Evolutionary conservation across 2,113 vertebrate genomes (phyloP).

Genomic region (Gymnocephalus cernua): DNA sequence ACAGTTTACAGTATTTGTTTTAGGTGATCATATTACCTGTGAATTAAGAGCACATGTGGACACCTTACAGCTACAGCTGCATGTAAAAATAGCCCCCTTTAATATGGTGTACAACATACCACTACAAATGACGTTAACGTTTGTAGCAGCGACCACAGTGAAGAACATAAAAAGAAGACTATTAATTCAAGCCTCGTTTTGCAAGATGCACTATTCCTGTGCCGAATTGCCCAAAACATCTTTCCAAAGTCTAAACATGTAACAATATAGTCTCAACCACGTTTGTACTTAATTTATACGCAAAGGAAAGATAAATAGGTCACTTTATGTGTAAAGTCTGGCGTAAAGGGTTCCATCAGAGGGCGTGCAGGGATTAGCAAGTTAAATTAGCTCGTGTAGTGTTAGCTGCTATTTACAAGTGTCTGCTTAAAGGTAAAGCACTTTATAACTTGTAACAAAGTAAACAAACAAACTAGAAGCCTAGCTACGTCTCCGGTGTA

Average conservation of each 20-base stretch:
- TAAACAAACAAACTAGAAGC: neutral
- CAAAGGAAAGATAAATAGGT: fast-evolving
- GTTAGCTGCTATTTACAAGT: neutral
- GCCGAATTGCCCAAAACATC: neutral
- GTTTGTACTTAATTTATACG: fast-evolving
- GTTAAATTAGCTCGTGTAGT: slow-evolving; percentile 16
- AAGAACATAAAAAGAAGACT: neutral
- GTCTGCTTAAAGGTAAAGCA: neutral
- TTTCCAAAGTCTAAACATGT: fast-evolving
- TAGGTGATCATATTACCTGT: neutral
- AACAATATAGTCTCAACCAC: fast-evolving
- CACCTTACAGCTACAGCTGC: neutral
- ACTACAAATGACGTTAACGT: too few relatives aligned
- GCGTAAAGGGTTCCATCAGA: neutral
- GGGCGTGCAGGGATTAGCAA: slow-evolving; percentile 37
- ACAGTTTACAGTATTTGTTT: neutral
- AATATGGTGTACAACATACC: too few relatives aligned
- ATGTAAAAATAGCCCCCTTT: neutral
- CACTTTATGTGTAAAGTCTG: neutral
- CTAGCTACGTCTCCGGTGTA: fast-evolving
- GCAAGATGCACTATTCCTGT: fast-evolving
- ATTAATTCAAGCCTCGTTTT: neutral
- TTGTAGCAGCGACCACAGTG: neutral
- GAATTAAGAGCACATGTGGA: neutral
- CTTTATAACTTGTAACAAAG: neutral